Base-by-base conservation (phyloP, 2,888 invertebrate species). In the Pachydiplax longipennis region DNA sequence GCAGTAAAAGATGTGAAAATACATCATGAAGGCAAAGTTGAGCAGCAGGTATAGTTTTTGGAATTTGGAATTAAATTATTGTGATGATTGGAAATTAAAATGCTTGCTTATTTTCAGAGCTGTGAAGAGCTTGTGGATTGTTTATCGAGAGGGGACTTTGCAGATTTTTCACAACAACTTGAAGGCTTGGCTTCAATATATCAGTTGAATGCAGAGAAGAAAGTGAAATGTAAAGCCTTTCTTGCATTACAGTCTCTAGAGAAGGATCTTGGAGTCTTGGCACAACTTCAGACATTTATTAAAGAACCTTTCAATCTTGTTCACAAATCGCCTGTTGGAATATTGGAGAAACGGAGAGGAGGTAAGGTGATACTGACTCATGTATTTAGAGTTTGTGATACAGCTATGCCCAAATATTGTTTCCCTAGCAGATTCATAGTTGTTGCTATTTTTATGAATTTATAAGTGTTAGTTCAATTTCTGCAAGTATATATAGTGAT, bases 131-230 rank as follows among this genome's bases (percentile, higher is more conserved):
- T 99, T 90, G 98, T 98, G 1, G 96, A 97, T 92, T 97, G 97
- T 93, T 95, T 98, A 91, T 96, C 97, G 83, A 95, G 96, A 31
- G 97, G 98, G 5, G 98, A 99, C 94, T 99, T 99, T 94, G 96
- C 97, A 3, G 98, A 98, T 94, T 98, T 99, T 93, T 97, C 98
- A 1, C 96, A 97, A 12, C 99, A 99, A 93, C 94, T 99, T n/a
- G 98, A 99, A 94, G 95, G 98, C 0, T 95, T 98, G 35, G 97
- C 97, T 35, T 97, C 98, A 25, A 98, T 99, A 91, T 99, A 99
- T 94, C 98, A 98, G 93, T 95, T 99, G 18, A 98, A 98, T 94
- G 98, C 98, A 15, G 99, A 99, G 93, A 98, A 98, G 93, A 98
- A 98, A 94, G 96, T 98, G 13, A 99, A 98, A 94, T 97, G 97